These are phyloP conservation scores for Semotilus atromaculatus DNA, from an alignment of 2,797 vertebrate genomes.

Conservation along the genomic window DNA sequence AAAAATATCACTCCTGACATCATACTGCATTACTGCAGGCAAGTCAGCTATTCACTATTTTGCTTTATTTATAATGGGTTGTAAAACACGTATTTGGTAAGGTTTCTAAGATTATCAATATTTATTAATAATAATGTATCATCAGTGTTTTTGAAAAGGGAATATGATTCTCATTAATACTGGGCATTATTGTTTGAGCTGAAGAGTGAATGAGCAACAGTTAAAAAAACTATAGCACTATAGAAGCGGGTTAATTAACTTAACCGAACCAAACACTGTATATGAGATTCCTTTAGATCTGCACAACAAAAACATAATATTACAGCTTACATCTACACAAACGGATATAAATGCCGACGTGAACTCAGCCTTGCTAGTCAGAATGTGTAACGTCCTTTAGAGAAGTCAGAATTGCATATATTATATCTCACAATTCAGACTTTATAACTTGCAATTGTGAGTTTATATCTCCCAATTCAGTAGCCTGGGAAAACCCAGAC, in stretches of 20 bases:
- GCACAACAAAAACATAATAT: too few species aligned
- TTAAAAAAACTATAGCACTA: background rate
- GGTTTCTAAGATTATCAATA: background rate
- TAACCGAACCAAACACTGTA: too few species aligned
- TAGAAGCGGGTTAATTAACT: background rate
- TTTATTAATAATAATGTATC: background rate
- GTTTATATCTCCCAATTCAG: too few species aligned
- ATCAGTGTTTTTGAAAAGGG: background rate
- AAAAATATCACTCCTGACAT: constrained; percentile 83
- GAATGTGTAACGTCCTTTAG: background rate
- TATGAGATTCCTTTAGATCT: too few species aligned
- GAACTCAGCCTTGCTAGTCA: background rate
- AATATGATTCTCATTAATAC: background rate
- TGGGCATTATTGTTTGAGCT: background rate
- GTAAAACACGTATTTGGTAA: background rate
- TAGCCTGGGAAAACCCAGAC: too few species aligned
- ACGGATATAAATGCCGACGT: too few species aligned
- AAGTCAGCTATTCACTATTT: constrained; percentile 43
- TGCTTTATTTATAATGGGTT: background rate
- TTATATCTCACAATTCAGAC: too few species aligned
- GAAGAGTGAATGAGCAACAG: background rate
- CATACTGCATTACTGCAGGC: constrained; percentile 92
- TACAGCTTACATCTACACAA: background rate
- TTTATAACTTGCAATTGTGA: too few species aligned
- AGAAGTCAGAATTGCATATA: too few species aligned